A percentile compares a stretch with the other conserved stretches of the same genome.
Conservation (phyloP, 2,113 vertebrate genomes). For the Atherinomorus stipes region DNA sequence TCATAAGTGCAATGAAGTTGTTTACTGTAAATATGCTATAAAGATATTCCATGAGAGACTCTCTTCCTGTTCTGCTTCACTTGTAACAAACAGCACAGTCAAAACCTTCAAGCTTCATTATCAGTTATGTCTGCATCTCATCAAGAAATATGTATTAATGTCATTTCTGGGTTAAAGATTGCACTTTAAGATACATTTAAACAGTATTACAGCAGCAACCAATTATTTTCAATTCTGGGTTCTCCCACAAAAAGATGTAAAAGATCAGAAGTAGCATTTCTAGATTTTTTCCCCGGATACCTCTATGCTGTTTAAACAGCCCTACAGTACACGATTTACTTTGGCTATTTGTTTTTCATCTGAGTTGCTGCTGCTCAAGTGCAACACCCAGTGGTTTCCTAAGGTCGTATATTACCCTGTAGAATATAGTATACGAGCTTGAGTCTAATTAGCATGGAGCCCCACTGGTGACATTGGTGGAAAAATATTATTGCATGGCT, state of each 20-base stretch:
- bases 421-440: not conserved
- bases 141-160: too few species aligned
- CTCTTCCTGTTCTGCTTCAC: too few species aligned
- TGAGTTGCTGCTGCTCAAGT: conserved; percentile 10
- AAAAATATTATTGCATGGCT: not conserved
- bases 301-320: not conserved
- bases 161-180: too few species aligned
- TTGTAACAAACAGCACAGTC: too few species aligned
- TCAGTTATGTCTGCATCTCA: too few species aligned
- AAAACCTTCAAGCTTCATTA: too few species aligned
- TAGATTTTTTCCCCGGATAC: not conserved
- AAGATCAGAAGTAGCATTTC: not conserved
- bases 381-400: conserved; percentile 16
- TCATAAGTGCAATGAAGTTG: too few species aligned
- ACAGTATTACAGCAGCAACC: too few species aligned
- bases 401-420: not conserved
- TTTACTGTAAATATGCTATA: too few species aligned
- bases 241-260: not conserved
- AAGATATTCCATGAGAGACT: too few species aligned
- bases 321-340: not conserved
- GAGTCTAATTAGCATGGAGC: not conserved
- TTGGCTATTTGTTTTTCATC: not conserved
- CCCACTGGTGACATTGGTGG: not conserved
- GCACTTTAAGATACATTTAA: too few species aligned
- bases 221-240: too few species aligned